phyloP scores from a whole-genome alignment of 2,797 vertebrate species.

The Gouania willdenowi region DNA sequence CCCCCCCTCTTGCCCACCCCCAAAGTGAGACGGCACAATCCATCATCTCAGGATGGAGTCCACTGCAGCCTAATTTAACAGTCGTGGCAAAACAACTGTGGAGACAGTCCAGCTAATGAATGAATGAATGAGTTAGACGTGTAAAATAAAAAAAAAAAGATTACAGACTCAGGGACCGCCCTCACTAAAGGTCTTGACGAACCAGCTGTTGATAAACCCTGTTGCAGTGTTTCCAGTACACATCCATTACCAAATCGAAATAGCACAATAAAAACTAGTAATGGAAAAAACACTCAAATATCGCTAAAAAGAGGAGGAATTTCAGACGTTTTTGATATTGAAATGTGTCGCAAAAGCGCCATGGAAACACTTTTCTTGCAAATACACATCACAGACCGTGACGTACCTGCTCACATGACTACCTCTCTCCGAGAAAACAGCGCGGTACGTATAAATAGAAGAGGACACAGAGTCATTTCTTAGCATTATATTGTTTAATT shows the following conservation, averaged over 20 bases:
- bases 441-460: too few species aligned
- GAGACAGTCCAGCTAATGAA: conserved; percentile 62
- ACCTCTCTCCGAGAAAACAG: too few species aligned
- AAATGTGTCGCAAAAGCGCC: too few species aligned
- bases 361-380: too few species aligned
- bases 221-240: conserved; percentile 52
- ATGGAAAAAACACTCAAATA: background rate
- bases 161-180: conserved; percentile 55
- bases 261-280: too few species aligned
- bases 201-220: conserved; percentile 61
- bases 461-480: too few species aligned
- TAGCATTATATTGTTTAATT: too few species aligned
- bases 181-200: conserved; percentile 45
- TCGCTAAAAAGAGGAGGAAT: too few species aligned
- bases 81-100: conserved; percentile 46
- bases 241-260: too few species aligned
- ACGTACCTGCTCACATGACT: too few species aligned
- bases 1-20: conserved; percentile 31
- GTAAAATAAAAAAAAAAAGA: conserved; percentile 69
- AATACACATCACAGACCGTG: too few species aligned
- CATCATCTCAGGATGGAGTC: conserved; percentile 54
- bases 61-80: conserved; percentile 47
- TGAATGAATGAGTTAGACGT: conserved; percentile 68
- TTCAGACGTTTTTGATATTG: too few species aligned
- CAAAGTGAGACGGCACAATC: conserved; percentile 56